A percentile compares a stretch with the other conserved stretches of the same genome.
Evolutionary conservation across 2,113 vertebrate species (phyloP).

Genomic region (Euleptes europaea): DNA sequence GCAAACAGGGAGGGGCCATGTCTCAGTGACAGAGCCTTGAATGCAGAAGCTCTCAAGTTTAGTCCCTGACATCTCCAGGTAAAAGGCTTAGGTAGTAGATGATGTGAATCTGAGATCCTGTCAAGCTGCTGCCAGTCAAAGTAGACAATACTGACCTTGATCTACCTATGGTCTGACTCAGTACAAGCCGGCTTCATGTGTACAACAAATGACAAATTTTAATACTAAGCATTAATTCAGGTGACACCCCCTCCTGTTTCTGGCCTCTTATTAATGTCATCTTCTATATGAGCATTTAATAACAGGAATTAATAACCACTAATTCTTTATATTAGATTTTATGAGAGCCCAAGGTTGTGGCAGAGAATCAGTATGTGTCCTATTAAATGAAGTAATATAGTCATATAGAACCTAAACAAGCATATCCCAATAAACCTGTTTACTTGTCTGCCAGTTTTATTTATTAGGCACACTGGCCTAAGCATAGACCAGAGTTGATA

Average conservation of each 20-base stretch:
- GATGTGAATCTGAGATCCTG: too few species aligned
- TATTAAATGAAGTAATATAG: constrained; percentile 64
- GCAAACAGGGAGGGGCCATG: too few species aligned
- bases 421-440: constrained; percentile 61
- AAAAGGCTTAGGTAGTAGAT: too few species aligned
- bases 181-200: too few species aligned
- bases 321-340: constrained; percentile 74
- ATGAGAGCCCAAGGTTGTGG: constrained; percentile 57
- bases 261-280: constrained; percentile 49
- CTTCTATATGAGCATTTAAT: constrained; percentile 58
- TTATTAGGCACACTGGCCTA: constrained; percentile 38
- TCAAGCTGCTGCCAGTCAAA: too few species aligned
- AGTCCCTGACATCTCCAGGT: too few species aligned
- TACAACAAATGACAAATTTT: background rate
- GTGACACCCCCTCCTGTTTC: constrained; percentile 41
- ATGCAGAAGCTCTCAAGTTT: too few species aligned
- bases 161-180: too few species aligned
- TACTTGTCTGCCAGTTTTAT: constrained; percentile 50
- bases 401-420: constrained; percentile 62
- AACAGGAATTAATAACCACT: constrained; percentile 71
- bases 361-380: constrained; percentile 56
- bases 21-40: too few species aligned
- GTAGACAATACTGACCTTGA: too few species aligned
- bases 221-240: background rate
- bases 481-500: background rate